These are phyloP conservation scores for Xanthostigma xanthostigma DNA, from an alignment of 2,888 invertebrate species.

Conservation along the genomic window DNA sequence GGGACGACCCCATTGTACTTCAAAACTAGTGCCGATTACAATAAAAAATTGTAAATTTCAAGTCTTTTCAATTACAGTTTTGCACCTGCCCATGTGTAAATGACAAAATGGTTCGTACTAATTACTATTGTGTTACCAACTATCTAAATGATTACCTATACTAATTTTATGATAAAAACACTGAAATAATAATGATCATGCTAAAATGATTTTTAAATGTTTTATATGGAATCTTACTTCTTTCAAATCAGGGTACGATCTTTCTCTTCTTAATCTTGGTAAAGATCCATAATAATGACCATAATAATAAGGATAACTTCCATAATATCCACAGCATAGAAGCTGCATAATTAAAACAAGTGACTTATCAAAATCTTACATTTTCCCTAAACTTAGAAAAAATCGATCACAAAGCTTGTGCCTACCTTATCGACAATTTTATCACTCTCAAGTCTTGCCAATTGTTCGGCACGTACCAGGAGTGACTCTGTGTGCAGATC, in stretches of 20 bases:
- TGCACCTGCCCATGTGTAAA: too few species aligned
- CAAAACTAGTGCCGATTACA: too few species aligned
- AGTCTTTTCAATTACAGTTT: too few species aligned
- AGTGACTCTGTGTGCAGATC: conserved; percentile 75
- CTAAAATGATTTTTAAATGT: neutral
- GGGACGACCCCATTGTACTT: too few species aligned
- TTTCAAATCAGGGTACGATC: conserved; percentile 66
- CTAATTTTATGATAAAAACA: neutral
- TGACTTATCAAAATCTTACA: neutral
- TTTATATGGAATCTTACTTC: conserved; percentile 46
- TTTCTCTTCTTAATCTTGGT: conserved; percentile 59
- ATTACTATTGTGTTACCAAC: too few species aligned
- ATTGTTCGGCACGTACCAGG: conserved; percentile 70
- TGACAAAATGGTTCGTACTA: too few species aligned
- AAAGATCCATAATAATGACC: conserved; percentile 42
- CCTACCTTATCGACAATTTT: conserved; percentile 69
- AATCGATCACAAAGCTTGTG: neutral
- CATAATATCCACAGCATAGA: conserved; percentile 51
- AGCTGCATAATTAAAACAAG: conserved; percentile 32
- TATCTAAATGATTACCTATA: neutral
- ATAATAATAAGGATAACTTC: neutral
- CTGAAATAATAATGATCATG: neutral
- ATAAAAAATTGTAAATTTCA: too few species aligned
- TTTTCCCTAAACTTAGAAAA: neutral
- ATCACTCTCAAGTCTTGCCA: conserved; percentile 65